phyloP scores from a whole-genome alignment of 2,888 invertebrate genomes.

The Ectemnius continuus region DNA sequence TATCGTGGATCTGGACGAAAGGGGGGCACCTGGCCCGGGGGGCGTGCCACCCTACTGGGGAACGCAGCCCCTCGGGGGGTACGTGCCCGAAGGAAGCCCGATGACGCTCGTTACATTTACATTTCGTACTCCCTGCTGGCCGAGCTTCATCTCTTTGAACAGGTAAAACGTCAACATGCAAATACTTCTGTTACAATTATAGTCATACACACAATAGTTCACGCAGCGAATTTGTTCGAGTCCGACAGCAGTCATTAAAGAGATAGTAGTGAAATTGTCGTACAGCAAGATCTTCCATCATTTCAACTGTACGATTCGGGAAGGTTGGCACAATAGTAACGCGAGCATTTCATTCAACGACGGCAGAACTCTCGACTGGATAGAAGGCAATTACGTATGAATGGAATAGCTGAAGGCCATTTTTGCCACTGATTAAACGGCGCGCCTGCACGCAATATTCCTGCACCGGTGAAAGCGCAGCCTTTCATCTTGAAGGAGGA shows the following conservation, averaged over 20 bases:
- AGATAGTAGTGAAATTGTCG: too few species aligned
- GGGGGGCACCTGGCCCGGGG: slow-evolving; percentile 77
- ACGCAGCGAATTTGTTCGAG: too few species aligned
- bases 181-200: too few species aligned
- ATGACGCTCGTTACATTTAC: slow-evolving; percentile 84
- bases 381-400: slow-evolving; percentile 1
- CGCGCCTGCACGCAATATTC: neutral
- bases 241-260: too few species aligned
- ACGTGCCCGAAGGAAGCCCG: slow-evolving; percentile 77
- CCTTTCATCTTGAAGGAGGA: slow-evolving; percentile 24
- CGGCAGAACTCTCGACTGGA: too few species aligned
- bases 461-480: neutral
- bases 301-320: too few species aligned
- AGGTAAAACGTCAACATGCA: slow-evolving; percentile 78
- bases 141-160: slow-evolving; percentile 83
- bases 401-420: slow-evolving; percentile 11
- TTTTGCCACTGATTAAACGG: slow-evolving; percentile 8
- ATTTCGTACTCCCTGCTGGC: slow-evolving; percentile 83
- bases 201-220: too few species aligned
- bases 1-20: slow-evolving; percentile 66
- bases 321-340: too few species aligned
- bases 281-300: too few species aligned
- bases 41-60: slow-evolving; percentile 75
- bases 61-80: slow-evolving; percentile 66
- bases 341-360: too few species aligned